Conservation (phyloP, 2,113 vertebrate species). For the Lethenteron reissneri region DNA sequence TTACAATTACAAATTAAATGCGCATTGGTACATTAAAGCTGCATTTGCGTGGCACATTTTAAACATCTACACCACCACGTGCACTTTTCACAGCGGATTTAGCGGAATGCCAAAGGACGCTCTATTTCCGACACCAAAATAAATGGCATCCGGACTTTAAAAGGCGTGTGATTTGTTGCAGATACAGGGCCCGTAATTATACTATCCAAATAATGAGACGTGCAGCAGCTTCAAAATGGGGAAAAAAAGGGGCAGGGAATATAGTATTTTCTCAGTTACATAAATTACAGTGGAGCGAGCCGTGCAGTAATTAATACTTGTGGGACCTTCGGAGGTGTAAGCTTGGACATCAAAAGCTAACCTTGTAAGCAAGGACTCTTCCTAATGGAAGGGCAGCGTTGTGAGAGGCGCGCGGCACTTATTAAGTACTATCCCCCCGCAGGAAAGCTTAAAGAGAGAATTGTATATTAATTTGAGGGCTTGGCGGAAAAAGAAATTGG, state of each 20-base stretch:
- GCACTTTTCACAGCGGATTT: too few species aligned
- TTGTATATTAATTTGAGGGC: constrained; percentile 5
- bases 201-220: constrained; percentile 3
- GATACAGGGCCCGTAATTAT: background rate
- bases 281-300: constrained; percentile 6
- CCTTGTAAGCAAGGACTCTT: background rate
- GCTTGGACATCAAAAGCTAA: background rate
- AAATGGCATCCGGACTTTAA: background rate
- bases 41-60: too few species aligned
- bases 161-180: too few species aligned
- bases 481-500: background rate
- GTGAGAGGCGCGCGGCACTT: background rate
- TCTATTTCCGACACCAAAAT: background rate
- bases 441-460: constrained; percentile 1
- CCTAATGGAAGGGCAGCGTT: constrained; percentile 2
- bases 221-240: background rate
- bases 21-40: too few species aligned
- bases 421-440: background rate
- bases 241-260: background rate
- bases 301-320: constrained; percentile 5
- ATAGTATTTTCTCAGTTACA: constrained; percentile 2
- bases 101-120: background rate
- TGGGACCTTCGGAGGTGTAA: constrained; percentile 3
- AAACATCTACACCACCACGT: too few species aligned
- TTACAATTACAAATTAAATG: too few species aligned